Evolutionary conservation across 2,113 vertebrate genomes (phyloP).

Genomic region (Stegastes partitus): DNA sequence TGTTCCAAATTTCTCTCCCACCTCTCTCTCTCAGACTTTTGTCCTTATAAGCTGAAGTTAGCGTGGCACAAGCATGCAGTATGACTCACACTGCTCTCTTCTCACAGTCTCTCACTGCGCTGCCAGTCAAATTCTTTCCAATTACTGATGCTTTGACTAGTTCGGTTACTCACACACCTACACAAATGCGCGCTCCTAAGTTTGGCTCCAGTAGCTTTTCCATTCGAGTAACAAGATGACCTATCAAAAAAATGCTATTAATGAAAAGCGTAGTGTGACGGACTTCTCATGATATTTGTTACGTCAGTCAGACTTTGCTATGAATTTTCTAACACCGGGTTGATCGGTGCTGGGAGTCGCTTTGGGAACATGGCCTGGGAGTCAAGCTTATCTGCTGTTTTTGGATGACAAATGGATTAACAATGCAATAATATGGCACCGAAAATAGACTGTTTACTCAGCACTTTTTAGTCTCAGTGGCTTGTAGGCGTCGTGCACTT

Average conservation of each 20-base stretch:
- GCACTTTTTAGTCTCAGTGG: slow-evolving; percentile 23
- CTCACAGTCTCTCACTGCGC: slow-evolving; percentile 51
- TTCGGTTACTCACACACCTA: slow-evolving; percentile 9
- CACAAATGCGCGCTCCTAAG: slow-evolving; percentile 1
- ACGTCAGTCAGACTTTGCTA: background rate
- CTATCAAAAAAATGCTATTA: slow-evolving; percentile 19
- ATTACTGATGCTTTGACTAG: slow-evolving; percentile 56
- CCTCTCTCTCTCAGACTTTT: slow-evolving; percentile 48
- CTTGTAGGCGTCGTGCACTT: slow-evolving; percentile 2
- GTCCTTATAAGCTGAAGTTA: slow-evolving; percentile 74
- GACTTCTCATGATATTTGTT: slow-evolving; percentile 10
- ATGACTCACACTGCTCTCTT: slow-evolving; percentile 54
- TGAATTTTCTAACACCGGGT: background rate
- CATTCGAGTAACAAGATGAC: slow-evolving; percentile 20
- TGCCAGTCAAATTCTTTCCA: slow-evolving; percentile 62
- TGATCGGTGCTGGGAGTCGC: slow-evolving; percentile 4
- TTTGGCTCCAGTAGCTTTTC: background rate
- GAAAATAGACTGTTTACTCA: slow-evolving; percentile 48
- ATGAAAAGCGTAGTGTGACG: slow-evolving; percentile 19
- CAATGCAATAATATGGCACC: slow-evolving; percentile 20
- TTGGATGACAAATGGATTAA: slow-evolving; percentile 49
- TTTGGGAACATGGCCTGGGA: slow-evolving; percentile 49
- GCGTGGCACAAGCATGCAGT: slow-evolving; percentile 41
- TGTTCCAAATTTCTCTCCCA: background rate
- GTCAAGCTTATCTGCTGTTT: slow-evolving; percentile 48